phyloP scores from a whole-genome alignment of 2,888 invertebrate species.

The Trachelus iudaicus region DNA sequence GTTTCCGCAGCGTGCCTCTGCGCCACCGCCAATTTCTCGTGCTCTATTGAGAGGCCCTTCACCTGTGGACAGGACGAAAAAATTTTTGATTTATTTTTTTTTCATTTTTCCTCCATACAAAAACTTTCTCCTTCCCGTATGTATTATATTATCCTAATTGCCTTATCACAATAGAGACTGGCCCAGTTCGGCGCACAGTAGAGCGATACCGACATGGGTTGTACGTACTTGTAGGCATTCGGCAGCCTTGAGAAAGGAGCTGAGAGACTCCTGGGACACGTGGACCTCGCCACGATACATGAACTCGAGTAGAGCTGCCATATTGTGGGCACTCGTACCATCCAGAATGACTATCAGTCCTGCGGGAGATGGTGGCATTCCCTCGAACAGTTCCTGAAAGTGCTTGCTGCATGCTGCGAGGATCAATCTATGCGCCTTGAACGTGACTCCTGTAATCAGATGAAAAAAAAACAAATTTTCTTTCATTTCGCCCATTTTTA shows the following conservation, averaged over 20 bases:
- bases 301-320: constrained; percentile 90
- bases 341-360: constrained; percentile 89
- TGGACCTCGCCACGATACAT: constrained; percentile 96
- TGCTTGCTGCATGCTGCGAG: constrained; percentile 94
- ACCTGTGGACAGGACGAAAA: constrained; percentile 68
- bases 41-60: constrained; percentile 82
- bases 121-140: background rate
- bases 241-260: constrained; percentile 91
- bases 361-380: constrained; percentile 82
- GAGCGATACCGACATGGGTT: background rate
- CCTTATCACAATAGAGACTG: background rate
- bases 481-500: background rate
- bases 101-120: too few relatives aligned
- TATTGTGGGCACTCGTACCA: constrained; percentile 89
- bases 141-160: background rate
- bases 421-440: constrained; percentile 91
- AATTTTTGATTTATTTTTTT: background rate
- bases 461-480: background rate
- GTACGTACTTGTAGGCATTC: constrained; percentile 83
- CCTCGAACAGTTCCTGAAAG: constrained; percentile 90
- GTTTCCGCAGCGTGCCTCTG: constrained; percentile 67
- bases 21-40: constrained; percentile 74
- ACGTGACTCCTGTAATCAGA: constrained; percentile 80
- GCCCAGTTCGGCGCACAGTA: background rate
- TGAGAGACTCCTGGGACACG: constrained; percentile 90